These are phyloP conservation scores for Grallaria varia DNA, from an alignment of 2,113 vertebrate species.

Conservation along the genomic window DNA sequence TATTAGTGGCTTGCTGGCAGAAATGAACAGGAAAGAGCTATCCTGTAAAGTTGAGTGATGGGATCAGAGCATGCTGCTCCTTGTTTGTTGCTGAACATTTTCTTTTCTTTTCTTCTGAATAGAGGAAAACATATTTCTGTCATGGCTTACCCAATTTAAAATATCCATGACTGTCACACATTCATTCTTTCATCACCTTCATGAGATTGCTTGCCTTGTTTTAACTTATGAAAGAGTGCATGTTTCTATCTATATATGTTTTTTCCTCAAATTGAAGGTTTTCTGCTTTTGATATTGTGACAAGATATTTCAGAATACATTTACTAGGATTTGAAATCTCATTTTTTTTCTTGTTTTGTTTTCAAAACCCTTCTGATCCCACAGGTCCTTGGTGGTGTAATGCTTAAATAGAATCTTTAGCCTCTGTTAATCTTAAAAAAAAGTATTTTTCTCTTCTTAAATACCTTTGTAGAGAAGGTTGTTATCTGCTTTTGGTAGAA, in stretches of 20 bases:
- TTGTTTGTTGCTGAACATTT: background rate
- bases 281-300: background rate
- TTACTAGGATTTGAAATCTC: background rate
- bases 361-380: background rate
- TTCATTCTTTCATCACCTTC: background rate
- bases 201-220: background rate
- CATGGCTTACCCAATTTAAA: background rate
- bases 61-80: background rate
- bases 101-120: background rate
- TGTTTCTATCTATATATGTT: background rate
- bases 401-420: background rate
- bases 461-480: background rate
- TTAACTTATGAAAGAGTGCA: background rate
- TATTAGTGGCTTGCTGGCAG: background rate
- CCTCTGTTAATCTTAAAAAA: background rate
- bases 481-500: background rate
- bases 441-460: background rate
- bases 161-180: background rate
- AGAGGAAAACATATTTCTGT: background rate
- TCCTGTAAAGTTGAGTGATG: background rate
- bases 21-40: background rate
- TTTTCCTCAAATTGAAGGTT: background rate
- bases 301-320: background rate
- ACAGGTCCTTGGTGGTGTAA: background rate
- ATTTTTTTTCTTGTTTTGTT: background rate